These are phyloP conservation scores for Corticium candelabrum DNA, from an alignment of 37 sponge, comb jelly and placozoan species.

Conservation along the genomic window DNA sequence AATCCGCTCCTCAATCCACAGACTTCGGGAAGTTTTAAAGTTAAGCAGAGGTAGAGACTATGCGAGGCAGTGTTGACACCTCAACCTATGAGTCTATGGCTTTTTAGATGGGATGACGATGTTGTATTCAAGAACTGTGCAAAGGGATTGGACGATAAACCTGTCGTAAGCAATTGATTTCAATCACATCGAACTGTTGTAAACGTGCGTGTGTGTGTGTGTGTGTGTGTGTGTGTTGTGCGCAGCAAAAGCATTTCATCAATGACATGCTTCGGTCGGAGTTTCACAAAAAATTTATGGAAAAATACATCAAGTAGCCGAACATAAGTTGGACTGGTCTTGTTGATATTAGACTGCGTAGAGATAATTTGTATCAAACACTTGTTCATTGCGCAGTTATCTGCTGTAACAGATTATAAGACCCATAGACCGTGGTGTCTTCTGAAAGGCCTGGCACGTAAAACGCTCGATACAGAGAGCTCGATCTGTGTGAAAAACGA, in stretches of 20 bases:
- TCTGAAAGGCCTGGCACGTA: constrained; percentile 49
- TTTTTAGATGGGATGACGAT: constrained; percentile 95
- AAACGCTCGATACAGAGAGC: constrained; percentile 58
- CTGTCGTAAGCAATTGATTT: background rate
- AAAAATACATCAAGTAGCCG: constrained; percentile 74
- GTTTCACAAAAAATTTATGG: constrained; percentile 96
- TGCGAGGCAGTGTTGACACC: no score
- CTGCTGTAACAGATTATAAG: constrained; percentile 6
- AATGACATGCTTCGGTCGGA: constrained; percentile 96
- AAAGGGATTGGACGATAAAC: constrained; percentile 49
- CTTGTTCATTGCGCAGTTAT: background rate
- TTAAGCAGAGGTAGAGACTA: constrained; percentile 52
- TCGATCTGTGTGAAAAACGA: constrained; percentile 40
- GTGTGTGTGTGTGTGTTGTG: no score
- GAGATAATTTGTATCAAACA: background rate
- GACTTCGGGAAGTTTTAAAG: constrained; percentile 38
- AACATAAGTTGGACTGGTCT: background rate
- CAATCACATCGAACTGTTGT: background rate
- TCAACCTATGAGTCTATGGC: background rate
- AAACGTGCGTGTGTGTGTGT: no score
- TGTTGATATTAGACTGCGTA: no score
- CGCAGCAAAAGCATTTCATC: constrained; percentile 79
- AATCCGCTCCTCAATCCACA: constrained; percentile 70
- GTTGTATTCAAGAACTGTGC: constrained; percentile 99
- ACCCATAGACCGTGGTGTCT: background rate